phyloP scores from a whole-genome alignment of 2,888 invertebrate genomes.

The Nemurella pictetii region DNA sequence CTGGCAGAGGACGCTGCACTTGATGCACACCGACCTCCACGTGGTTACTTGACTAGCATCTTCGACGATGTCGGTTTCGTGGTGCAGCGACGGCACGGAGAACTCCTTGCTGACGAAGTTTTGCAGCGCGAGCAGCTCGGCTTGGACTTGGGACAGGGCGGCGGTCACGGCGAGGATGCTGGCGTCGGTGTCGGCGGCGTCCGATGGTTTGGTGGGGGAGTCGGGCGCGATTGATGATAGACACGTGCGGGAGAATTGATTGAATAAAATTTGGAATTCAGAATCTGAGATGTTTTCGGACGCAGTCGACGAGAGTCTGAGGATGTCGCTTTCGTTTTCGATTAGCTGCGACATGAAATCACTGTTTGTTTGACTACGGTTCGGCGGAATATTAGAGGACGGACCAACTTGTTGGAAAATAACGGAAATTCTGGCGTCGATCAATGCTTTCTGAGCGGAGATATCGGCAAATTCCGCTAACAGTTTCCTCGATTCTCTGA shows the following conservation, averaged over 20 bases:
- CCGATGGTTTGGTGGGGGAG: background rate
- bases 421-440: conserved; percentile 74
- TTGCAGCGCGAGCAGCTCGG: background rate
- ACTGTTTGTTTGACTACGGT: background rate
- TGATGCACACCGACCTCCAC: conserved; percentile 60
- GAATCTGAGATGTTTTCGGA: conserved; percentile 55
- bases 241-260: conserved; percentile 66
- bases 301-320: conserved; percentile 41
- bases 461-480: conserved; percentile 70
- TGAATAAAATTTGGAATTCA: conserved; percentile 69
- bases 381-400: background rate
- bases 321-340: conserved; percentile 49
- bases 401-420: conserved; percentile 58
- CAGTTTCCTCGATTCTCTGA: conserved; percentile 51
- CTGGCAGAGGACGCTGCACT: conserved; percentile 60
- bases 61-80: background rate
- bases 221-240: conserved; percentile 44
- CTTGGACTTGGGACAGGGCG: conserved; percentile 19
- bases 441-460: conserved; percentile 72
- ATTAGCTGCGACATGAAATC: conserved; percentile 49
- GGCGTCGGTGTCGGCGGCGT: background rate
- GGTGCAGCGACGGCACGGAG: background rate
- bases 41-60: background rate
- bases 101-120: conserved; percentile 21
- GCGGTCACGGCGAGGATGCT: background rate